Base-by-base conservation (phyloP, 2,888 invertebrate species). In the Dryococelus australis region DNA sequence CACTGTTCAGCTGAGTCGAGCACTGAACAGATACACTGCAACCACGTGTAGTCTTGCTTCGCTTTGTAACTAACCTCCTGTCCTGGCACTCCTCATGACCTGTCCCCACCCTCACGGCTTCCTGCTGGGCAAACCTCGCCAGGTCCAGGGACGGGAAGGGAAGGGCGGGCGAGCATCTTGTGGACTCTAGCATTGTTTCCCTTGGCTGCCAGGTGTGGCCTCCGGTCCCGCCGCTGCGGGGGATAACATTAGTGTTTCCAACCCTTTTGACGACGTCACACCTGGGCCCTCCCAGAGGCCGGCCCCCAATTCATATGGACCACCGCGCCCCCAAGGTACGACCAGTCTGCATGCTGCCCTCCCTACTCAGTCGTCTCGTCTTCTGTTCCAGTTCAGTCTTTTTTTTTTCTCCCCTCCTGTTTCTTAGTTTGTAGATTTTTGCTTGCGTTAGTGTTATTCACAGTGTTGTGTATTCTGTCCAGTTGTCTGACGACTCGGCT, bases 201-300 rank as follows among this genome's bases (percentile, higher is more conserved):
- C 65, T 83, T 87, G 89, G 88, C 88, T 87, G 88, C 89, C 88
- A 89, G 89, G 90, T 89, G 89, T 90, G 88, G 65, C 65, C 65
- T 24, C 65, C 65, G n/a, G 65, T 20, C 65, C 65, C n/a, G 65
- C 65, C 87, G 93, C 93, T 92, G 93, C 93, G 91, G 93, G 93
- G 92, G 96, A 96, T 95, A 96, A 96, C 94, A 95, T 97, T 92
- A 96, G 95, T 95, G 96, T 96, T 93, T 96, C 96, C 93, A 97
- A 97, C 94, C 97, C 97, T 91, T 97, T 97, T 94, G 97, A 97
- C 93, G 97, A 97, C 94, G 94, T 94, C 90, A 95, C 95, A 92
- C 94, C 95, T 86, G 92, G 92, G 92, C 88, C 92, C 92, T 90
- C 94, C 89, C 93, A 93, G 93, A 93, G 93, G 89, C 87, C 86